Evolutionary conservation across 2,888 invertebrate genomes (phyloP), one percentile per base, ranked within the genome.

Genomic region (Nebria salina): DNA sequence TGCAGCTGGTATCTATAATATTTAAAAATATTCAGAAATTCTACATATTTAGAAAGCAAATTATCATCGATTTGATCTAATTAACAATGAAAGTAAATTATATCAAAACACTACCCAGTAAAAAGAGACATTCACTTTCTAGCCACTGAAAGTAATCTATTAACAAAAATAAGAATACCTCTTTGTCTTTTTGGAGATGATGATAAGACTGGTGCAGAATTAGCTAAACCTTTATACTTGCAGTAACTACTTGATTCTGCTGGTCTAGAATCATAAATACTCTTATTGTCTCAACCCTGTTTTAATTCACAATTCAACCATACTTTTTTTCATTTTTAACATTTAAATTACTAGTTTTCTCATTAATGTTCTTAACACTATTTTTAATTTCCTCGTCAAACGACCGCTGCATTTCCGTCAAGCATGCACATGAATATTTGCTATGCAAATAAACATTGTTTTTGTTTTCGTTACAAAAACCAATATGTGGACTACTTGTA

Each of bases 81-180:
- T 80, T 80, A 80, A 75, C 80, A 80, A 80, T 70, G 80, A 80
- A 80, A 80, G 80, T 80, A 54, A 75, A 42, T 70, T 70, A 41
- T 80, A 75, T 80, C 75, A 80, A 80, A 75, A 72, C 65, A 15
- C 65, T 68, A 64, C 54, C 75, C 9, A 65, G 73, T 75, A 68
- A 68, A 74, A 79, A 74, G n/a, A 75, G 54, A 75, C 80, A 34
- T 80, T 75, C 72, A 80, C 80, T 80, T 80, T 80, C 80, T 80
- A 80, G 34, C 26, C 65, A 78, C 65, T 74, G 75, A 79, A 79
- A 75, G 78, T 79, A 65, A 15, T 7, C 2, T 13, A 13, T 54
- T 54, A 11, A 72, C n/a, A 72, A 68, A 26, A 72, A 72, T 72
- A 34, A 25, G 26, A 72, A 9, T 79, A 80, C 80, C 80, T 80